Base-by-base conservation (phyloP, 2,113 vertebrate genomes). In the Bos javanicus region DNA sequence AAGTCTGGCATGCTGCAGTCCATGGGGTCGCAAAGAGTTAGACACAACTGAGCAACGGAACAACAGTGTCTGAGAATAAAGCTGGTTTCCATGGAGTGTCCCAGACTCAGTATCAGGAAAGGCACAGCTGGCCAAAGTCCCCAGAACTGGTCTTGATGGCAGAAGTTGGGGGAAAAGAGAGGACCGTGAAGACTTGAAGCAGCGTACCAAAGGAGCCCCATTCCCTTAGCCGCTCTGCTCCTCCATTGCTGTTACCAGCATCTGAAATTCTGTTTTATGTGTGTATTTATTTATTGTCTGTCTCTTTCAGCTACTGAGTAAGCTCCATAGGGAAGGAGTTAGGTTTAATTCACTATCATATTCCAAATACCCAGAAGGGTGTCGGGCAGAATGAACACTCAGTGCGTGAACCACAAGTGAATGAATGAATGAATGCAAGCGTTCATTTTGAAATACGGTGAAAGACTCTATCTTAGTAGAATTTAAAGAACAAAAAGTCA, bases 401-500 rank as follows among this genome's bases (percentile, higher is more conserved):
- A 9, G 15, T 25, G 21, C n/a, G 33, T 28, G 5, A 57, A 1
- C 33, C 25, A 71, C 14, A 46, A 59, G 43, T 43, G 7, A 21
- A 39, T 26, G 4, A 8, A 62, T 43, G 48, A 57, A 48, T 62
- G n/a, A 23, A 81, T 6, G 21, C 52, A 46, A n/a, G 28, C 1
- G 16, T 48, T 93, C 67, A 26, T 87, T 74, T 23, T 94, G 10
- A 87, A 76, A 83, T 21, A 82, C 33, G 56, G 14, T 57, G 25
- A 25, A 48, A 48, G 26, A 25, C 3, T 60, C 15, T 39, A 25
- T 26, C 59, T 36, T 30, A 39, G 12, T 46, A 54, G 25, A 28
- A 74, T 76, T 39, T 88, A 52, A 59, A n/a, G 60, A 94, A 84
- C 33, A 67, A 39, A 88, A 88, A 78, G 6, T 59, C 62, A 78